Base-by-base conservation (phyloP, 23 tunicate species). In the Phallusia fumigata region DNA sequence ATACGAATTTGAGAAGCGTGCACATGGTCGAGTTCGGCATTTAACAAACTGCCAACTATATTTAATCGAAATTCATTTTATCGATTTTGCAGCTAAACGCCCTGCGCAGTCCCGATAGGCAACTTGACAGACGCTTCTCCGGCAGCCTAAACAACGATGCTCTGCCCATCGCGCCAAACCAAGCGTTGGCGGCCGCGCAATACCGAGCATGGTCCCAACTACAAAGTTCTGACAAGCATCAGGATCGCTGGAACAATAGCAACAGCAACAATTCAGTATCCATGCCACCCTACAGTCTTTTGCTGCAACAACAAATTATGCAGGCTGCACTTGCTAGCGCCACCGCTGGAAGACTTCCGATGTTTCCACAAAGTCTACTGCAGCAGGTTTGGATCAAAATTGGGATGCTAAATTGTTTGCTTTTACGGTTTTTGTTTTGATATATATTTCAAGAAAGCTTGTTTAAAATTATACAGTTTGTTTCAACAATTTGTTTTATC, bases 311-410 rank as follows among this genome's bases (percentile, higher is more conserved):
- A 49, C 97, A 92, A 76, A 36, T 92, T 24, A 83, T 88, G 82
- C 97, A 92, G 83, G 84, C 90, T 36, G 97, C 97, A 33, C 86
- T 92, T 31, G 91, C 91, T 24, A 88, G 81, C 73, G 86, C 79
- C 40, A 90, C 91, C 11, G 77, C 53, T 36, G 85, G 85, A 30
- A 52, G 93, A 72, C 32, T 77, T 26, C 90, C 50, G 50, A 30
- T 74, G 75, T 40, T 83, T 50, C 28, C 83, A 33, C 81, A 79
- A 8, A 86, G 33, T 35, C 65, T 75, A 28, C 53, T 86, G 18
- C 90, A 80, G 16, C 69, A 58, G 28, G 69, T 58, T 6, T n/a
- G n/a, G n/a, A n/a, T n/a, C n/a, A 51, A 13, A 51, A 51, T 51
- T 51, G 18, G 58, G 58, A 51, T 13, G 58, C 18, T 15, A 51